Conservation (phyloP, 2,113 vertebrate species). For the Procavia capensis region DNA sequence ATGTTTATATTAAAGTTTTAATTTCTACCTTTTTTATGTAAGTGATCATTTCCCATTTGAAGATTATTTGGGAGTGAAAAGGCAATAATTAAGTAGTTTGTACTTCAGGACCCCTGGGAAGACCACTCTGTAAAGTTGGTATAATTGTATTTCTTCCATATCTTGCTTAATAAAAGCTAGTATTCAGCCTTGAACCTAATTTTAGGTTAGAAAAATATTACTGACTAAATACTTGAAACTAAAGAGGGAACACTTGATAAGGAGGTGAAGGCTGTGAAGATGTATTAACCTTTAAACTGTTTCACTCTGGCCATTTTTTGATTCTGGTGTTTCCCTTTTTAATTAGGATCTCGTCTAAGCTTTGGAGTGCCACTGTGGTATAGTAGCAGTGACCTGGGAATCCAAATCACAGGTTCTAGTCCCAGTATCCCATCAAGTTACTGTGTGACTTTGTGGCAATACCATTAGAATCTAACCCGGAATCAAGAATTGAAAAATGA, state of each 20-base stretch:
- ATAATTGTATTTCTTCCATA: constrained; percentile 47
- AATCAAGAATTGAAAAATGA: background rate
- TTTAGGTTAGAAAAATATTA: constrained; percentile 51
- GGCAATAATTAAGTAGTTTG: constrained; percentile 22
- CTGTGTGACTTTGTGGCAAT: constrained; percentile 19
- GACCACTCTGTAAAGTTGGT: constrained; percentile 3
- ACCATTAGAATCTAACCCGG: background rate
- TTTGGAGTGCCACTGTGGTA: constrained; percentile 19
- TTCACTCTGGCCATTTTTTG: constrained; percentile 11
- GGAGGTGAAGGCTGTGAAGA: background rate
- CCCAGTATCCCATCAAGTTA: constrained; percentile 14
- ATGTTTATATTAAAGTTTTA: constrained; percentile 76
- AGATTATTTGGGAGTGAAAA: background rate
- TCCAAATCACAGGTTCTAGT: constrained; percentile 45
- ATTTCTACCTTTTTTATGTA: constrained; percentile 65
- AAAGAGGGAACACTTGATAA: constrained; percentile 15
- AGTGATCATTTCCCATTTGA: constrained; percentile 57
- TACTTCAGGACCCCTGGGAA: constrained; percentile 1
- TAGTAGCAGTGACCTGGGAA: constrained; percentile 17
- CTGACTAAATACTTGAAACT: constrained; percentile 18
- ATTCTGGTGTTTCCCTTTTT: background rate
- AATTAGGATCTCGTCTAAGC: background rate
- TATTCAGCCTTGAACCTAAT: constrained; percentile 37
- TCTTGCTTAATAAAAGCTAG: constrained; percentile 25
- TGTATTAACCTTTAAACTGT: constrained; percentile 38